phyloP scores from a whole-genome alignment of 2,797 vertebrate species.

The Netta rufina region DNA sequence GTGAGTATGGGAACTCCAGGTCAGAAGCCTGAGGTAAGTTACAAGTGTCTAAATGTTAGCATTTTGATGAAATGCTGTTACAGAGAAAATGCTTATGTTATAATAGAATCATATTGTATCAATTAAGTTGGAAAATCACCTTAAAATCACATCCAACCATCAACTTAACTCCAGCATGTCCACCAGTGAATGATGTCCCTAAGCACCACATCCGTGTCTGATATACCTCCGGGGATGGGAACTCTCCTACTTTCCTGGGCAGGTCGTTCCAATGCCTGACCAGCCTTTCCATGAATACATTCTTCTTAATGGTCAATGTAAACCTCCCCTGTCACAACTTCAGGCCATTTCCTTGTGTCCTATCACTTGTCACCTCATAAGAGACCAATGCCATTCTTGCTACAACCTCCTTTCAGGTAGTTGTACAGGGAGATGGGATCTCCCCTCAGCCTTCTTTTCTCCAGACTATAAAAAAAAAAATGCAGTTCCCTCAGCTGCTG shows the following conservation, averaged over 20 bases:
- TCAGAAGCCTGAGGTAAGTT: neutral
- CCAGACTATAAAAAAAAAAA: no score
- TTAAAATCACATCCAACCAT: neutral
- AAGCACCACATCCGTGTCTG: neutral
- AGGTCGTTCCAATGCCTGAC: neutral
- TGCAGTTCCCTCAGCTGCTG: no score
- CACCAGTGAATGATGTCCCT: neutral
- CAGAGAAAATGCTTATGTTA: neutral
- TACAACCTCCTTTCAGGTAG: no score
- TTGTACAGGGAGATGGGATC: no score
- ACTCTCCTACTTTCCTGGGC: neutral
- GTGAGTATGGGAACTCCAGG: neutral
- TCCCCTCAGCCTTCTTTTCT: no score
- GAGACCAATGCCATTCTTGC: neutral
- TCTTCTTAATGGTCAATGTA: neutral
- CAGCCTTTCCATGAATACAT: neutral
- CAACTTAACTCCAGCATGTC: neutral
- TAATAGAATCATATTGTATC: no score
- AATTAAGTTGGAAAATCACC: no score
- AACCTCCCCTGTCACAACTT: neutral
- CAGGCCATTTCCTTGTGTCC: neutral
- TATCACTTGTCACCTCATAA: neutral
- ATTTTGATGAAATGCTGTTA: neutral
- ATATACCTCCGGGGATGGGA: neutral
- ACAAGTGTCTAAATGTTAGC: neutral